Evolutionary conservation across 2,113 vertebrate species (phyloP).

Genomic region (Toxostoma redivivum): DNA sequence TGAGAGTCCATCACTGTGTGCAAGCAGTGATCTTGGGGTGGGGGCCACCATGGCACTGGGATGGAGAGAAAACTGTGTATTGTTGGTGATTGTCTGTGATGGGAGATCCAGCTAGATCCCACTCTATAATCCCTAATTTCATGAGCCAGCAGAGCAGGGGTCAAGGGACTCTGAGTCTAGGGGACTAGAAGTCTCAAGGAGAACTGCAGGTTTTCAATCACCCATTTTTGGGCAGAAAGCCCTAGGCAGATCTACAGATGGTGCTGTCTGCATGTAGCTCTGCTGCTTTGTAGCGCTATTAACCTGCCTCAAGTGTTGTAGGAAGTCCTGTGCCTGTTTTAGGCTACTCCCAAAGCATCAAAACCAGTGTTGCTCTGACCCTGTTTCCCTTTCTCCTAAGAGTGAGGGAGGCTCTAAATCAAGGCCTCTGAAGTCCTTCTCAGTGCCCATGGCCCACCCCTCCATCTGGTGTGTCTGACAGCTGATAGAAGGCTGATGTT

Average conservation of each 20-base stretch:
- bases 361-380: not conserved
- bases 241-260: not conserved
- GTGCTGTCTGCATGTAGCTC: not conserved
- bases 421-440: not conserved
- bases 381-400: not conserved
- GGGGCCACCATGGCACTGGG: fast-evolving
- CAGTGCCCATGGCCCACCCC: not conserved
- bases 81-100: not conserved
- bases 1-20: not conserved
- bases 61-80: not conserved
- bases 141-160: not conserved
- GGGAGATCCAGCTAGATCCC: not conserved
- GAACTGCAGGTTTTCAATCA: not conserved
- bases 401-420: not conserved
- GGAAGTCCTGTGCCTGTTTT: not conserved
- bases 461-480: not conserved
- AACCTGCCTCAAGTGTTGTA: not conserved
- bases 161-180: not conserved
- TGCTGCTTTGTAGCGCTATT: not conserved
- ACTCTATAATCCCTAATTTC: not conserved
- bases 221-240: not conserved
- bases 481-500: conserved; percentile 37
- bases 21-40: not conserved
- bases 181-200: not conserved
- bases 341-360: not conserved